phyloP scores from a whole-genome alignment of 2,113 vertebrate genomes.

The Melospiza melodia region DNA sequence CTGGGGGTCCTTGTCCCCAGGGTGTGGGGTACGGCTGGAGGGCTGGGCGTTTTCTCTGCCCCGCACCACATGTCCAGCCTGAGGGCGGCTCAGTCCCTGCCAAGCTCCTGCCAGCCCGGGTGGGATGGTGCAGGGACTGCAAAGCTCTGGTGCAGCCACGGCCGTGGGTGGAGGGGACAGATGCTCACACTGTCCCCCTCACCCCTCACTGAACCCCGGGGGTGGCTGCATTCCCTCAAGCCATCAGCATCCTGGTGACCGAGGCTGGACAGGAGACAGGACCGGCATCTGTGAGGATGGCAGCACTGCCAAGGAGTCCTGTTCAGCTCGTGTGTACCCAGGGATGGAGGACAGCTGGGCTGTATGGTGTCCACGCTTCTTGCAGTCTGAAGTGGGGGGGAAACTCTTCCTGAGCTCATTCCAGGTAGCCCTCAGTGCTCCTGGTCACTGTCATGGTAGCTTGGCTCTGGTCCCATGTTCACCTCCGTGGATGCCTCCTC shows the following conservation, averaged over 20 bases:
- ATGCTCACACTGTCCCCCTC: fast-evolving
- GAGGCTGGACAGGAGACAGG: not conserved
- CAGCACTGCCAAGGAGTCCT: not conserved
- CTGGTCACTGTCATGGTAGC: fast-evolving
- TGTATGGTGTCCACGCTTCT: fast-evolving
- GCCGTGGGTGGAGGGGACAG: fast-evolving
- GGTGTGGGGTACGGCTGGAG: fast-evolving
- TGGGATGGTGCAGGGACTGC: not conserved
- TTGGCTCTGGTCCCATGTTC: not conserved
- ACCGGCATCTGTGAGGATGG: not conserved
- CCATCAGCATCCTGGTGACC: not conserved
- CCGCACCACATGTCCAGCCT: fast-evolving
- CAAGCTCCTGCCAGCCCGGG: fast-evolving
- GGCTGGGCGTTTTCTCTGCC: not conserved
- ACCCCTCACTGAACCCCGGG: fast-evolving
- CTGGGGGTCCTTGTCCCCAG: not conserved
- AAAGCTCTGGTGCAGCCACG: not conserved
- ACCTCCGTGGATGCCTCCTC: not conserved
- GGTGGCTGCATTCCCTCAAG: not conserved
- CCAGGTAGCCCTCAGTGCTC: not conserved
- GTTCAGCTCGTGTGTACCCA: not conserved
- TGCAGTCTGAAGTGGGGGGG: not conserved
- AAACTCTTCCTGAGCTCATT: not conserved
- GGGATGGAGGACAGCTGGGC: not conserved
- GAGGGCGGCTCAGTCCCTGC: not conserved